Percentiles rank a stretch among this genome's conserved stretches.
Conservation (phyloP, 1,140 invertebrate genomes). For the Phymastichus coffea region DNA sequence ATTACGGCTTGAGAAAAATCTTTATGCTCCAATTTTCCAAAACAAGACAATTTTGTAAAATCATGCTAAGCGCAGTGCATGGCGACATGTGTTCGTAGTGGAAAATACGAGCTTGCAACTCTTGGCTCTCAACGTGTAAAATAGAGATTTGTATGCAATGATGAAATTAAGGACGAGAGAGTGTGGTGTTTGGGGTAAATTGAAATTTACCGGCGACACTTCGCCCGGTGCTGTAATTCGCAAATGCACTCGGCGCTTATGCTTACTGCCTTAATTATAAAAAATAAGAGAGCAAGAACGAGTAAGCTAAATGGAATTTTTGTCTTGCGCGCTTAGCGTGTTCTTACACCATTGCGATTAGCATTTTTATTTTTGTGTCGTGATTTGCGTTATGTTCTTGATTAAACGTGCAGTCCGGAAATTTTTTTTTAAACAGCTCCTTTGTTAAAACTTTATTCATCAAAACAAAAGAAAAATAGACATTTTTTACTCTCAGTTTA, state of each 20-base stretch:
- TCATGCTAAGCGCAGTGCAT: conserved; percentile 10
- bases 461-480: too few relatives aligned
- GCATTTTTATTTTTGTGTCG: background rate
- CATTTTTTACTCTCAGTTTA: too few relatives aligned
- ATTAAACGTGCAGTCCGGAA: too few relatives aligned
- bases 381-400: too few relatives aligned
- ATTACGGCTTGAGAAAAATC: too few relatives aligned
- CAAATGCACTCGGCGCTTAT: conserved; percentile 21
- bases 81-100: conserved; percentile 28
- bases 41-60: conserved; percentile 16
- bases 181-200: conserved; percentile 7
- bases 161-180: conserved; percentile 29
- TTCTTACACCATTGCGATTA: too few relatives aligned
- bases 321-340: background rate
- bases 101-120: conserved; percentile 24
- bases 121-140: conserved; percentile 8
- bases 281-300: conserved; percentile 17
- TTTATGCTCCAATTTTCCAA: too few relatives aligned
- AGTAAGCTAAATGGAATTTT: conserved; percentile 6
- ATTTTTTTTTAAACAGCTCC: too few relatives aligned
- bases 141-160: conserved; percentile 37
- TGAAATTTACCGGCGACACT: conserved; percentile 30
- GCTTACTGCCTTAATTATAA: conserved; percentile 4
- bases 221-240: conserved; percentile 27
- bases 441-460: too few relatives aligned